Conservation (phyloP, 2,888 invertebrate genomes). For the Andrena flavipes region DNA sequence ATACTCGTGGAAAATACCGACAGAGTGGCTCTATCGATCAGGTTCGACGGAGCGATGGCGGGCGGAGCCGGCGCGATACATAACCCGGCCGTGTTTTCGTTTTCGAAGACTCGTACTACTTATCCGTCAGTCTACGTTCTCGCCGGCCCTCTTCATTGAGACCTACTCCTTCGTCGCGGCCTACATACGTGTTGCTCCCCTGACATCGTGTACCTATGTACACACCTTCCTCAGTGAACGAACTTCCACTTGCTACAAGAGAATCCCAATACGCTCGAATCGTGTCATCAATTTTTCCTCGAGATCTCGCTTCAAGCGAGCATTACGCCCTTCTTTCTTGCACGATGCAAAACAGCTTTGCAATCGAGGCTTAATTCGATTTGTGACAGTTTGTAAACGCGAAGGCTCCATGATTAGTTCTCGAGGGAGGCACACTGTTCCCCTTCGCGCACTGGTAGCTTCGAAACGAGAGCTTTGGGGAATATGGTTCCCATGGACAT, state of each 20-base stretch:
- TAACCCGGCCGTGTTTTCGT: slow-evolving; percentile 43
- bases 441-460: no score
- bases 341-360: no score
- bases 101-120: slow-evolving; percentile 28
- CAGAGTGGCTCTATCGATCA: slow-evolving; percentile 46
- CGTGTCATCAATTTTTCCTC: neutral
- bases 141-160: slow-evolving; percentile 52
- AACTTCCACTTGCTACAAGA: neutral
- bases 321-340: no score
- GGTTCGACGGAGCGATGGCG: slow-evolving; percentile 33
- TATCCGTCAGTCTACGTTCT: slow-evolving; percentile 9
- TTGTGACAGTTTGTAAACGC: no score
- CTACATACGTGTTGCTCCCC: slow-evolving; percentile 54
- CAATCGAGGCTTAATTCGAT: no score
- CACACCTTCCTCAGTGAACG: neutral
- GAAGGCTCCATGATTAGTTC: no score
- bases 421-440: no score
- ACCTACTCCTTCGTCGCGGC: slow-evolving; percentile 16
- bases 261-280: neutral
- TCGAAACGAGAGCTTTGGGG: neutral
- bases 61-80: slow-evolving; percentile 63
- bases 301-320: neutral
- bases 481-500: neutral
- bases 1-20: slow-evolving; percentile 31
- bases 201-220: slow-evolving; percentile 32